These are phyloP conservation scores for Hylia prasina DNA, from an alignment of 2,113 vertebrate species.

Conservation along the genomic window DNA sequence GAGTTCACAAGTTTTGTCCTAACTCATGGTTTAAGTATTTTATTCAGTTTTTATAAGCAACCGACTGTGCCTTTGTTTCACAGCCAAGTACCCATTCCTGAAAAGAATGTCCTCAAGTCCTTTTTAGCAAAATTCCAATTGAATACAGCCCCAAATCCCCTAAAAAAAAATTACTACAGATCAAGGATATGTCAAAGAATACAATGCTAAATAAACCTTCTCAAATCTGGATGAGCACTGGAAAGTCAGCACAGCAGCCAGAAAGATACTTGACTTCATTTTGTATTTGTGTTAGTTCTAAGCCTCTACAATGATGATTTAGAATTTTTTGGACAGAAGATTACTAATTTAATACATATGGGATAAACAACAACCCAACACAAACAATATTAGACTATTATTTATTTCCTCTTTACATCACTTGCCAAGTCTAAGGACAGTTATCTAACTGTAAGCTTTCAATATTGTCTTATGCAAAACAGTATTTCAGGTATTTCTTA, in stretches of 20 bases:
- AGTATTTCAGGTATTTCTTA: not conserved
- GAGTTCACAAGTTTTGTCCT: not conserved
- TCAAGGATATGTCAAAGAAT: not conserved
- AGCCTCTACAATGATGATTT: not conserved
- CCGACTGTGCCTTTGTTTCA: not conserved
- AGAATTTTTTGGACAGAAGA: not conserved
- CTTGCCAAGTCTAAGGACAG: not conserved
- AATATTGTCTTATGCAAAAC: not conserved
- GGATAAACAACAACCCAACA: not conserved
- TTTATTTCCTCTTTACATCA: not conserved
- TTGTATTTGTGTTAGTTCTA: not conserved
- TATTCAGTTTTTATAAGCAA: not conserved
- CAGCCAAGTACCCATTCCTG: not conserved
- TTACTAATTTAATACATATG: not conserved
- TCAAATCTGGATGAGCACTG: not conserved
- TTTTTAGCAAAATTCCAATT: not conserved
- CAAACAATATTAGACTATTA: not conserved
- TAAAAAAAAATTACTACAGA: accelerated
- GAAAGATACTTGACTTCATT: not conserved
- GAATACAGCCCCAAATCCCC: not conserved
- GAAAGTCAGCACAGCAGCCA: not conserved
- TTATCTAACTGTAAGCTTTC: not conserved
- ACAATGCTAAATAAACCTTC: not conserved
- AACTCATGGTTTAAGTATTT: not conserved
- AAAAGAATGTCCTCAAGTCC: not conserved